phyloP scores from a whole-genome alignment of 2,888 invertebrate genomes.

The Epinotia demarniana region DNA sequence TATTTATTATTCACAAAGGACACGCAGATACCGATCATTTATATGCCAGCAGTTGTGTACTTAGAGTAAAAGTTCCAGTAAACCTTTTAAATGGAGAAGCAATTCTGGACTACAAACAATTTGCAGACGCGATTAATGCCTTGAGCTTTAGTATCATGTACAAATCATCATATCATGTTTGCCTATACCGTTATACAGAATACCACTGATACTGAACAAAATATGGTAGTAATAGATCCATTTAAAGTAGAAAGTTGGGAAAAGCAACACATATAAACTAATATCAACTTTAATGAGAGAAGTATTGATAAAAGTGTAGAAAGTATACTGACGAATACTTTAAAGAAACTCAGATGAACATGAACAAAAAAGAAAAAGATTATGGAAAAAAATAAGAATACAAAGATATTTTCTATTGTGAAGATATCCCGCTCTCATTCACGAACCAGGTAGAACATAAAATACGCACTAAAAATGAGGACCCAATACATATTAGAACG shows the following conservation, averaged over 20 bases:
- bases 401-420: constrained; percentile 47
- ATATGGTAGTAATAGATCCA: constrained; percentile 26
- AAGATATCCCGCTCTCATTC: constrained; percentile 31
- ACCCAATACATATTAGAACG: no score
- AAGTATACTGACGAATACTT: no score
- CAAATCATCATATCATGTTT: constrained; percentile 40
- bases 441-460: constrained; percentile 44
- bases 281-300: no score
- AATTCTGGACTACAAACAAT: constrained; percentile 45
- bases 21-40: constrained; percentile 43
- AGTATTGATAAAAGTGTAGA: no score
- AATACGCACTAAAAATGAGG: constrained; percentile 41
- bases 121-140: constrained; percentile 18
- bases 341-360: constrained; percentile 32
- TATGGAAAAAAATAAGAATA: constrained; percentile 28
- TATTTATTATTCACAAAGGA: constrained; percentile 34
- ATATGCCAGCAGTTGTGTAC: constrained; percentile 28
- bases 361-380: constrained; percentile 49
- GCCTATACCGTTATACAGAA: constrained; percentile 46
- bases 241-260: constrained; percentile 18
- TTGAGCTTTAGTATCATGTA: constrained; percentile 28
- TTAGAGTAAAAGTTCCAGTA: constrained; percentile 43
- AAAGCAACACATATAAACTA: no score
- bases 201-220: constrained; percentile 5
- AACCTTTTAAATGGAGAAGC: constrained; percentile 35